Base-by-base conservation (phyloP, 1,140 invertebrate species). In the Lycorma delicatula region DNA sequence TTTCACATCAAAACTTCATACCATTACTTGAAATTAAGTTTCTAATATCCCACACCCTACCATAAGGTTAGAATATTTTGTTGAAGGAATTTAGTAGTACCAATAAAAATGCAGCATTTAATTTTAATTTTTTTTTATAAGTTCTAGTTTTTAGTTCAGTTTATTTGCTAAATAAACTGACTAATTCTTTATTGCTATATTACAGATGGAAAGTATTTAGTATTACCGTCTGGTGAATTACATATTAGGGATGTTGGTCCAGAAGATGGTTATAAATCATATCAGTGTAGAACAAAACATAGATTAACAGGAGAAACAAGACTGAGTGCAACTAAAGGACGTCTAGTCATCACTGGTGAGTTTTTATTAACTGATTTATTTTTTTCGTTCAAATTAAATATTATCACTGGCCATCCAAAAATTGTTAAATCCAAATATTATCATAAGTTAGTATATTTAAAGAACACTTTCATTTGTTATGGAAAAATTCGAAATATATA, bases 261-360 rank as follows among this genome's bases (percentile, higher is more conserved):
- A 60, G 91, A 93, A 72, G 92, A 95, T 74, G 91, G 91, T 58
- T 92, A 91, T 73, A 94, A 94, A 74, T 89, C 85, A 58, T 95
- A 92, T 70, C 90, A 93, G 71, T 98, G 94, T 73, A 81, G 91
- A 64, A 97, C 93, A 38, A 91, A 91, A 70, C 93, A 97, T 73
- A 81, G 91, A 64, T 80, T 97, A 29, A 94, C 93, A 65, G 90
- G 91, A 65, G 92, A 96, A 78, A 93, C 91, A 60, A 81, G 91
- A 71, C 77, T 93, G 58, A 96, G 92, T 68, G 90, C 91, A 38
- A 92, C 91, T 31, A 95, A 95, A 71, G 92, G 92, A 74, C 80
- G 91, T 68, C 79, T 97, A 56, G 91, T 95, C 72, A 93, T 97
- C 74, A 95, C 93, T 75, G 93, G 93, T 97, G 83, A 84, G 85